phyloP scores from a whole-genome alignment of 2,797 vertebrate species.

The Margarornis squamiger region DNA sequence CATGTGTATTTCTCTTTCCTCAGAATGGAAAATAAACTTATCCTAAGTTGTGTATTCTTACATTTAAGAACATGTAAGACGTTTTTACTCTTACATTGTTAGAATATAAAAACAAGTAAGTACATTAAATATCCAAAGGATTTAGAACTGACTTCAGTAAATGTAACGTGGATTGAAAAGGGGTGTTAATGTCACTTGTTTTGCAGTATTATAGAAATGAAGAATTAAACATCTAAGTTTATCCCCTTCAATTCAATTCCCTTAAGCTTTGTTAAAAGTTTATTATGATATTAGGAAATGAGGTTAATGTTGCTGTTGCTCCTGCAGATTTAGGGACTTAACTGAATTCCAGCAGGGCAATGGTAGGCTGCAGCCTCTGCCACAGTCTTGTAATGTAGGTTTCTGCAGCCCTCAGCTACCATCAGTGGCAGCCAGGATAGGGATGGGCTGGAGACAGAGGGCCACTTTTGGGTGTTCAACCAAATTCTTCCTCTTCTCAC shows the following conservation, averaged over 20 bases:
- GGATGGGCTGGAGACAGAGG: neutral
- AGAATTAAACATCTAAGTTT: slow-evolving; percentile 64
- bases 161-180: neutral
- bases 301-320: slow-evolving; percentile 57
- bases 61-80: neutral
- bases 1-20: neutral
- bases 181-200: slow-evolving; percentile 55
- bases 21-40: neutral
- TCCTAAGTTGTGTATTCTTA: neutral
- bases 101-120: slow-evolving; percentile 34
- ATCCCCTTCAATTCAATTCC: slow-evolving; percentile 56
- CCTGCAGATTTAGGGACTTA: slow-evolving; percentile 59
- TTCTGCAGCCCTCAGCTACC: neutral
- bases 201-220: slow-evolving; percentile 33
- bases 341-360: slow-evolving; percentile 47
- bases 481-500: neutral
- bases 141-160: slow-evolving; percentile 6
- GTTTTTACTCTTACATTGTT: neutral
- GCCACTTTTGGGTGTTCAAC: neutral
- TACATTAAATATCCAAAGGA: slow-evolving; percentile 46
- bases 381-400: neutral
- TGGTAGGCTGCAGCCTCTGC: slow-evolving; percentile 38
- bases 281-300: slow-evolving; percentile 51
- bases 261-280: slow-evolving; percentile 68
- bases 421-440: neutral